A percentile compares a stretch with the other conserved stretches of the same genome.
Evolutionary conservation across 2,113 vertebrate genomes (phyloP).

Genomic region (Centropus bengalensis): DNA sequence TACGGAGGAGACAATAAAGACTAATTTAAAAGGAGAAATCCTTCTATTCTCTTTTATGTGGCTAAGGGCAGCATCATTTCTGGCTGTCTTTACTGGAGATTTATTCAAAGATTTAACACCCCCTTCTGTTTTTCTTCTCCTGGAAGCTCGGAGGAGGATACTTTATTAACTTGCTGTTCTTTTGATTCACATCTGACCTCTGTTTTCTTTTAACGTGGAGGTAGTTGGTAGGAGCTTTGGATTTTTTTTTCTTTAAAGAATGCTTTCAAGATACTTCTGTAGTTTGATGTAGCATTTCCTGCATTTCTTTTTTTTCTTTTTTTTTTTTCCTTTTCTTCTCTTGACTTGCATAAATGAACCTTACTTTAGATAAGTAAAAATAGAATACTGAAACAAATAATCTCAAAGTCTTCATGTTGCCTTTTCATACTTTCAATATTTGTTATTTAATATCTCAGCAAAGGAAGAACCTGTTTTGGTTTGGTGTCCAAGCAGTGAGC

Average conservation of each 20-base stretch:
- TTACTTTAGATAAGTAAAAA: neutral
- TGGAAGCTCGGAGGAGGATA: constrained; percentile 30
- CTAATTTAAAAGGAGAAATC: constrained; percentile 57
- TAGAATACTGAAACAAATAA: neutral
- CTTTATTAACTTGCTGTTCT: constrained; percentile 25
- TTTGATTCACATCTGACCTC: constrained; percentile 26
- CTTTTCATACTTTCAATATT: neutral
- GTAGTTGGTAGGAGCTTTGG: neutral
- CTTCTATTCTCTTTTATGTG: constrained; percentile 58
- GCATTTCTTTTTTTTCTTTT: neutral
- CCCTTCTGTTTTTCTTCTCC: constrained; percentile 56
- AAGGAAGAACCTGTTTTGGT: neutral
- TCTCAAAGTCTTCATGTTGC: neutral
- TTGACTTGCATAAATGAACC: neutral
- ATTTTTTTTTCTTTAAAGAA: neutral
- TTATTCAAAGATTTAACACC: constrained; percentile 60
- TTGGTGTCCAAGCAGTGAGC: neutral
- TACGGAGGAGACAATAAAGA: constrained; percentile 44
- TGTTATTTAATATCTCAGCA: neutral
- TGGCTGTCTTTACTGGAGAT: constrained; percentile 55
- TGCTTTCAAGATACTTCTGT: neutral
- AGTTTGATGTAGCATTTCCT: neutral
- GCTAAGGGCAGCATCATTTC: constrained; percentile 35
- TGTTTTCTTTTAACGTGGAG: neutral
- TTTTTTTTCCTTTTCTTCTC: neutral